Evolutionary conservation across 1,140 invertebrate species (phyloP).

Genomic region (Diachasmimorpha longicaudata): DNA sequence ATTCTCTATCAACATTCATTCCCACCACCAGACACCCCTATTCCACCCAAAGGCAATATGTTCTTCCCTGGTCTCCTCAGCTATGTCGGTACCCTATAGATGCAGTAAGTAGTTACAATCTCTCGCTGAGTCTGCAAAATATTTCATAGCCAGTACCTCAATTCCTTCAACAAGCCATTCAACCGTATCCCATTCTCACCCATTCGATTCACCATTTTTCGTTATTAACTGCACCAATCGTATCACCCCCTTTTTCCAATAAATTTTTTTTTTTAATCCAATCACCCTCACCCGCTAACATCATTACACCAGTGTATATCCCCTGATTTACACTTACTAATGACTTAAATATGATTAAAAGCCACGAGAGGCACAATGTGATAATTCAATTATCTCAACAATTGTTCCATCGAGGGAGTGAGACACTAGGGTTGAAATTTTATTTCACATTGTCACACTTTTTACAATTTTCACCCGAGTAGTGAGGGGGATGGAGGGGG

Average conservation of each 20-base stretch:
- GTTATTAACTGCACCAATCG: constrained; percentile 7
- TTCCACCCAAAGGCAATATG: neutral
- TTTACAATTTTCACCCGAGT: too few relatives aligned
- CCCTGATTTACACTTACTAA: neutral
- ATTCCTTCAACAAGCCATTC: neutral
- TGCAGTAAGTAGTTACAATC: neutral
- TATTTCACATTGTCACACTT: too few relatives aligned
- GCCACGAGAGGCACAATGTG: neutral
- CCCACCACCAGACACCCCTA: too few relatives aligned
- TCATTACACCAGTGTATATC: neutral
- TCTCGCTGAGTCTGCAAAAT: constrained; percentile 27
- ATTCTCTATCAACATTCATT: too few relatives aligned
- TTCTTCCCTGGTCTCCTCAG: neutral
- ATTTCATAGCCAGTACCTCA: constrained; percentile 25
- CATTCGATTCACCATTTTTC: constrained; percentile 5
- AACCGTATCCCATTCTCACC: constrained; percentile 26
- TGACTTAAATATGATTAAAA: neutral
- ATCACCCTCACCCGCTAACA: neutral
- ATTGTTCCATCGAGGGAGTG: neutral
- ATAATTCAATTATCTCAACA: neutral
- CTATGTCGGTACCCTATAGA: neutral
- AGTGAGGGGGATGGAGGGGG: too few relatives aligned
- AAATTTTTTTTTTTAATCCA: neutral
- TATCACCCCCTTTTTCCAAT: neutral
- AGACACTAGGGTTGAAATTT: neutral